Base-by-base conservation (phyloP, 2,797 vertebrate genomes). In the Todus mexicanus region DNA sequence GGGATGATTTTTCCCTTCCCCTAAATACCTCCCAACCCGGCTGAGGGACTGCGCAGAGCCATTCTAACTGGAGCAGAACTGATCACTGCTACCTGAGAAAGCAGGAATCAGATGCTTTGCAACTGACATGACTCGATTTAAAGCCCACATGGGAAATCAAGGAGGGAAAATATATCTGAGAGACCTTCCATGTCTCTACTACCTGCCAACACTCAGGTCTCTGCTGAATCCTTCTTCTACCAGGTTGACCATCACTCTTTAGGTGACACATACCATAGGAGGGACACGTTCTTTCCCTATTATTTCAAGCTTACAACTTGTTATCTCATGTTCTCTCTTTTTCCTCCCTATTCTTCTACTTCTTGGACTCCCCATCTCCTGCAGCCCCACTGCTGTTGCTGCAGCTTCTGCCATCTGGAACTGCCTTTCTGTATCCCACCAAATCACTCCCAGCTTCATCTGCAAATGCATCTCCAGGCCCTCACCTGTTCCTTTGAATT, bases 51-150 rank as follows among this genome's bases (percentile, higher is more conserved):
- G 1, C 0, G 2, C 33, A 69, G 74, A 89, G 45, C 54, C 40
- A 7, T 63, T 72, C 68, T 68, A 88, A 90, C 59, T 56, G 48
- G 86, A 90, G 94, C 89, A 84, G 92, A 82, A 78, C 87, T 79
- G 76, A 82, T 90, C 3, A 2, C 47, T 4, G 4, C 69, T 90
- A 48, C 83, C 56, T 51, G 42, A 50, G 82, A 59, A 78, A 82
- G 48, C 63, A 51, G 35, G 42, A 68, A 43, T 33, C 35, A 83
- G 60, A 26, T 5, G 7, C 69, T 51, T 45, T 22, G 56, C 69
- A 68, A 23, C 31, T 1, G 1, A 29, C 22, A 72, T 0, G 10
- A 60, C 42, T 84, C 64, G 85, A 51, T 75, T 75, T 50, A 84
- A 84, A 77, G 51, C 27, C n/a, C 56, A 35, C 42, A 3, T 9